A percentile compares a stretch with the other conserved stretches of the same genome.
Conservation (phyloP, 1,140 invertebrate genomes). For the Caenorhabditis latens region DNA sequence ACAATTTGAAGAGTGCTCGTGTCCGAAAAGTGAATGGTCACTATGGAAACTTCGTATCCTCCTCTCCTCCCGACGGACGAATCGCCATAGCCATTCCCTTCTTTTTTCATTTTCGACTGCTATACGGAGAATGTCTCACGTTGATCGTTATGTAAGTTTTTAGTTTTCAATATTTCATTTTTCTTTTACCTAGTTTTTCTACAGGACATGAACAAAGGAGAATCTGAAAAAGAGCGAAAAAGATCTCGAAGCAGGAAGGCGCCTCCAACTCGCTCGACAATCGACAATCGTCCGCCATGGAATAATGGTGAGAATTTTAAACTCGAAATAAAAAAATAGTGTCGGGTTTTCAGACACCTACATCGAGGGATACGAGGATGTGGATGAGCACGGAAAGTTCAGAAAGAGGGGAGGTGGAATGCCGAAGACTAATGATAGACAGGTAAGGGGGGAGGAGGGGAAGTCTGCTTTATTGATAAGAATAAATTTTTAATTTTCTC, state of each 20-base stretch:
- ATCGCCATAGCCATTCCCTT: too few species aligned
- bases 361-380: conserved; percentile 60
- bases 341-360: conserved; percentile 20
- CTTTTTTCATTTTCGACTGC: not conserved
- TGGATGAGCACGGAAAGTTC: conserved; percentile 57
- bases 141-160: conserved; percentile 23
- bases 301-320: conserved; percentile 46
- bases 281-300: conserved; percentile 62
- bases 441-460: not conserved
- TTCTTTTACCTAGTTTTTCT: not conserved
- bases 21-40: conserved; percentile 8
- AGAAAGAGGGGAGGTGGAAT: conserved; percentile 37
- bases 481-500: too few species aligned
- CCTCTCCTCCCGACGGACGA: not conserved
- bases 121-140: not conserved
- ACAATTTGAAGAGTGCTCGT: not conserved
- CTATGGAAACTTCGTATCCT: conserved; percentile 4
- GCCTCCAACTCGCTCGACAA: not conserved
- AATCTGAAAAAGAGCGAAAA: conserved; percentile 2
- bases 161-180: not conserved
- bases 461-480: too few species aligned
- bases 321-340: not conserved
- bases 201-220: conserved; percentile 4
- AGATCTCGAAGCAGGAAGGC: conserved; percentile 6
- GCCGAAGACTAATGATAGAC: conserved; percentile 31